Conservation (phyloP, 2,797 vertebrate species). For the Sebastolobus altivelis region DNA sequence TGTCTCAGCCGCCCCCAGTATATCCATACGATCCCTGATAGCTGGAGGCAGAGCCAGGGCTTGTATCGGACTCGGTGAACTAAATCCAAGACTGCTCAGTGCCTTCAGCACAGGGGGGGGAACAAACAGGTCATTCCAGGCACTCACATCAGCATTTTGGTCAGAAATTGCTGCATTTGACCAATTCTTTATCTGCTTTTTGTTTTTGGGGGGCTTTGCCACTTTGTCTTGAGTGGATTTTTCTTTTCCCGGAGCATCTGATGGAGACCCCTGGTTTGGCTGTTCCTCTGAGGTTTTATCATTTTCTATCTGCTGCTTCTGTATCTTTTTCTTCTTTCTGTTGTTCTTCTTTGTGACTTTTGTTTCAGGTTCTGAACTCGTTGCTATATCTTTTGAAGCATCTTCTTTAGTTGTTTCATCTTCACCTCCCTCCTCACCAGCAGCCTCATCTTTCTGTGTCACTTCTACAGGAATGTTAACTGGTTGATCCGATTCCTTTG, state of each 20-base stretch:
- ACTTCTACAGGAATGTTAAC: slow-evolving; percentile 12
- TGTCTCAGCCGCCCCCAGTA: slow-evolving; percentile 97
- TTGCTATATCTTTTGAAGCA: not conserved
- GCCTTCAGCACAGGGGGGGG: slow-evolving; percentile 90
- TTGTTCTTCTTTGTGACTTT: slow-evolving; percentile 58
- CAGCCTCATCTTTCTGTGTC: slow-evolving; percentile 12
- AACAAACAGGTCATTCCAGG: slow-evolving; percentile 93
- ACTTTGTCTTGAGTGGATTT: slow-evolving; percentile 28
- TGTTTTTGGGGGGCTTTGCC: slow-evolving; percentile 68
- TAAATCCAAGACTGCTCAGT: slow-evolving; percentile 91
- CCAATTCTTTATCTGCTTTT: slow-evolving; percentile 90
- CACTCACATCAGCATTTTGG: slow-evolving; percentile 86
- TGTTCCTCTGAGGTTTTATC: slow-evolving; percentile 8
- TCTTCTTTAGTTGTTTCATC: slow-evolving; percentile 26
- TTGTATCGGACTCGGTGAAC: slow-evolving; percentile 94
- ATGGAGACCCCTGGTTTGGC: slow-evolving; percentile 10
- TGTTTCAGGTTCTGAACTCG: slow-evolving; percentile 5
- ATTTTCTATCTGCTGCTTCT: slow-evolving; percentile 1
- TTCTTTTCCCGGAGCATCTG: slow-evolving; percentile 28
- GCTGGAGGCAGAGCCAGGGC: slow-evolving; percentile 92
- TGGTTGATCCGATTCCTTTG: slow-evolving; percentile 15
- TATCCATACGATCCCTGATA: slow-evolving; percentile 93
- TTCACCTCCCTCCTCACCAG: slow-evolving; percentile 24
- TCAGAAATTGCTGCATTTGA: slow-evolving; percentile 81
- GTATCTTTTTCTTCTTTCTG: slow-evolving; percentile 65